These are phyloP conservation scores for Neoseiulus cucumeris DNA, from an alignment of 1,140 invertebrate genomes.

Conservation along the genomic window DNA sequence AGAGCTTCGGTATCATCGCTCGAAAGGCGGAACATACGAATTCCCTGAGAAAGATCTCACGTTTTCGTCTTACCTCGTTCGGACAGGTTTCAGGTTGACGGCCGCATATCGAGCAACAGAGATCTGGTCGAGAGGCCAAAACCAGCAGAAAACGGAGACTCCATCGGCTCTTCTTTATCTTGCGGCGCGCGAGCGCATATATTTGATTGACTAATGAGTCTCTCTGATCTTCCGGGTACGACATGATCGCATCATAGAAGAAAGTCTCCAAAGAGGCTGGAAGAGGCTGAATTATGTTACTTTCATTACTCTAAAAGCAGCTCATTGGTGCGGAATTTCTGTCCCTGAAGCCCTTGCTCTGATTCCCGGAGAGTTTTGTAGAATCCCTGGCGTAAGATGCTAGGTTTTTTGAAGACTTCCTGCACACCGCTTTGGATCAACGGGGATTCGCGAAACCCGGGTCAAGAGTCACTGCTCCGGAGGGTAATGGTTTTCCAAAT, in stretches of 20 bases:
- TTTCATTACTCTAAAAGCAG: too few species aligned
- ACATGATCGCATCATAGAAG: neutral
- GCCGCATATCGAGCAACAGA: neutral
- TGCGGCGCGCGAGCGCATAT: neutral
- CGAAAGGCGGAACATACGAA: neutral
- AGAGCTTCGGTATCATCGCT: too few species aligned
- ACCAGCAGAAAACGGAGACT: neutral
- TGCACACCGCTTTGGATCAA: too few species aligned
- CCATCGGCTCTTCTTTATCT: neutral
- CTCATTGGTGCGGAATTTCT: too few species aligned
- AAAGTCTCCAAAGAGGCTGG: neutral
- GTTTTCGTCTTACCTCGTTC: neutral
- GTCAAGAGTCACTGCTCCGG: too few species aligned
- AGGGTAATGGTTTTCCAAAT: too few species aligned
- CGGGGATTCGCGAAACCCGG: too few species aligned
- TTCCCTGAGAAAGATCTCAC: neutral
- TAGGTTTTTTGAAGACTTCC: too few species aligned
- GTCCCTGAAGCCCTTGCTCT: too few species aligned
- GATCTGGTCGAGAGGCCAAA: neutral
- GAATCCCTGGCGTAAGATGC: too few species aligned
- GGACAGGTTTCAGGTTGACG: neutral
- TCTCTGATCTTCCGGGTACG: neutral
- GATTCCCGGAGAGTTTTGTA: too few species aligned
- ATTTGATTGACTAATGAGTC: neutral
- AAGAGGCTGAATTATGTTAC: too few species aligned